Conservation (phyloP, 1,140 invertebrate genomes). For the Amyelois transitella region DNA sequence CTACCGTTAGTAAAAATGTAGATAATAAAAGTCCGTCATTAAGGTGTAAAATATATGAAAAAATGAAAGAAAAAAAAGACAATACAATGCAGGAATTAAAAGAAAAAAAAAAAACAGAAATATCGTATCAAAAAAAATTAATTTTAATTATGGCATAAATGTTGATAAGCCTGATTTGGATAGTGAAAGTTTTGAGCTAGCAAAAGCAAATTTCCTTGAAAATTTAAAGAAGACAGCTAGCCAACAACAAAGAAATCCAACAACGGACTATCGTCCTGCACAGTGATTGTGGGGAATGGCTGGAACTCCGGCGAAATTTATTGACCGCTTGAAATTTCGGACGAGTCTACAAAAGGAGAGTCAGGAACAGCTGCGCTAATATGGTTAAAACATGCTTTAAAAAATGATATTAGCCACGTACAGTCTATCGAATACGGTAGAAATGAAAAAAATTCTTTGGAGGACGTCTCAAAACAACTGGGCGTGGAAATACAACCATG, state of each 20-base stretch:
- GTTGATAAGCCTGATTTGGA: constrained; percentile 9
- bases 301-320: constrained; percentile 23
- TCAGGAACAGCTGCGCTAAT: constrained; percentile 12
- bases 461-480: constrained; percentile 18
- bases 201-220: constrained; percentile 11
- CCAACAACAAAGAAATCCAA: constrained; percentile 24
- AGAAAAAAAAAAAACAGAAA: constrained; percentile 11
- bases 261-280: constrained; percentile 30
- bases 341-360: constrained; percentile 29
- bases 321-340: constrained; percentile 56
- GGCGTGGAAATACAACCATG: constrained; percentile 26
- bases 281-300: constrained; percentile 31
- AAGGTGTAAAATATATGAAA: constrained; percentile 8
- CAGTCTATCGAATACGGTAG: constrained; percentile 27
- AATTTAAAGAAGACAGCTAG: constrained; percentile 12
- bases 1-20: constrained; percentile 9
- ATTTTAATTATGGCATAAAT: constrained; percentile 11
- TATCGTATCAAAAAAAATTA: background rate
- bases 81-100: background rate
- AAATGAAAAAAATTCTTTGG: constrained; percentile 32
- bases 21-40: constrained; percentile 10
- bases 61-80: background rate
- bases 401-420: constrained; percentile 10
- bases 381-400: constrained; percentile 29
- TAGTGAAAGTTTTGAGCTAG: constrained; percentile 9